These are phyloP conservation scores for Strix aluco DNA, from an alignment of 2,113 vertebrate species.

Conservation along the genomic window DNA sequence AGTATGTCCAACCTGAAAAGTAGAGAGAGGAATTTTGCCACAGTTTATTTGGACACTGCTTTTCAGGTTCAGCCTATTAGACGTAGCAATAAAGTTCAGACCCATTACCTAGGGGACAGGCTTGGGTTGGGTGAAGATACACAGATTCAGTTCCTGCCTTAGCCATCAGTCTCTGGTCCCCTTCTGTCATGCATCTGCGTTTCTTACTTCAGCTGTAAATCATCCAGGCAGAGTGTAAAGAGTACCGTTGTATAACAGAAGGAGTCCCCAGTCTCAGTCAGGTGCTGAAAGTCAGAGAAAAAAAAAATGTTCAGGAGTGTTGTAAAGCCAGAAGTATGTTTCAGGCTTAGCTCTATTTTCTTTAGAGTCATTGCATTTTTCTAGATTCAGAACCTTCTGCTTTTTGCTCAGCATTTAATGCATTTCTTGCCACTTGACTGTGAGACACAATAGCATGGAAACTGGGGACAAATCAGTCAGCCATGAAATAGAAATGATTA, in stretches of 20 bases:
- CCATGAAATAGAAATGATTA: conserved; percentile 61
- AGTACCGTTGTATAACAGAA: background rate
- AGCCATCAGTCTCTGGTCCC: background rate
- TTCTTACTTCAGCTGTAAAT: background rate
- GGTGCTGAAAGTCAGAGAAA: background rate
- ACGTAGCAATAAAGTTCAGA: background rate
- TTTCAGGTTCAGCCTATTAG: background rate
- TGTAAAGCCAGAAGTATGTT: background rate
- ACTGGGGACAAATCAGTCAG: conserved; percentile 37
- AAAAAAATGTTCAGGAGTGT: background rate
- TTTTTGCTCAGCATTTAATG: background rate
- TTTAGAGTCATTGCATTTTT: background rate
- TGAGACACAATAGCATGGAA: conserved; percentile 40
- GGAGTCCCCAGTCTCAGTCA: background rate
- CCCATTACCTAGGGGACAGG: background rate
- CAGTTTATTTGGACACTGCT: background rate
- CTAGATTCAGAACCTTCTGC: background rate
- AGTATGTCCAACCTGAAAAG: background rate
- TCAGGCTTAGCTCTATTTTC: background rate
- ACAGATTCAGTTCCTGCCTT: background rate
- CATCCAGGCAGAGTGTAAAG: background rate
- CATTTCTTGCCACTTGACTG: conserved; percentile 30
- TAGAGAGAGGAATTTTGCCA: background rate
- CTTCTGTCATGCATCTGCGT: background rate
- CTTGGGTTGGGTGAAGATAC: background rate